Conservation (phyloP, 2,888 invertebrate genomes). For the Cremastinae sp. region DNA sequence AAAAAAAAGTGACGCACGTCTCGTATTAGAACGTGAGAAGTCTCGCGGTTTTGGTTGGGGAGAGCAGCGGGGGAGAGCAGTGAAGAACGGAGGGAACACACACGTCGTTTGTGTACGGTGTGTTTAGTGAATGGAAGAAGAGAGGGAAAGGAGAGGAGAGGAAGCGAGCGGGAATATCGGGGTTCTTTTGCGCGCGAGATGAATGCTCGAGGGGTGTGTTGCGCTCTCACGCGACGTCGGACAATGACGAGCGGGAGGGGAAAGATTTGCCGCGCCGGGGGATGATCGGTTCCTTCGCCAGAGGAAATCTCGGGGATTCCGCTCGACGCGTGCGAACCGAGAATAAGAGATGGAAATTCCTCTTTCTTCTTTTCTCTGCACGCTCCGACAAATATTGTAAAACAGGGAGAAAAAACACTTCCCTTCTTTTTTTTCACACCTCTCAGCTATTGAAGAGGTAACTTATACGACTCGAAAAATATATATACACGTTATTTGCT, state of each 20-base stretch:
- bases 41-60: conserved; percentile 48
- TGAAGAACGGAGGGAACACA: conserved; percentile 41
- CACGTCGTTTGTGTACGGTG: conserved; percentile 46
- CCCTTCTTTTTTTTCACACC: not conserved
- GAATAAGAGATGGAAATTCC: conserved; percentile 21
- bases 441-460: too few species aligned
- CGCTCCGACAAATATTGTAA: conserved; percentile 33
- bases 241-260: conserved; percentile 43
- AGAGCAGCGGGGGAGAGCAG: conserved; percentile 13
- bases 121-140: conserved; percentile 20
- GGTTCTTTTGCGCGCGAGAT: conserved; percentile 48
- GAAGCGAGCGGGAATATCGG: conserved; percentile 16
- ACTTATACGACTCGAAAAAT: too few species aligned
- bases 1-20: conserved; percentile 7
- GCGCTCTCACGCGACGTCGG: conserved; percentile 58
- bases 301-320: conserved; percentile 56
- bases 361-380: too few species aligned
- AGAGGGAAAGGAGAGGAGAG: conserved; percentile 2
- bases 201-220: conserved; percentile 57
- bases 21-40: conserved; percentile 55
- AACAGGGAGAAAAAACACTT: conserved; percentile 36
- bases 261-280: conserved; percentile 45
- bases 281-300: conserved; percentile 51
- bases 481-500: too few species aligned
- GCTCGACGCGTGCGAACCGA: conserved; percentile 48